Evolutionary conservation across 2,113 vertebrate species (phyloP).

Genomic region (Cyprinodon tularosa): DNA sequence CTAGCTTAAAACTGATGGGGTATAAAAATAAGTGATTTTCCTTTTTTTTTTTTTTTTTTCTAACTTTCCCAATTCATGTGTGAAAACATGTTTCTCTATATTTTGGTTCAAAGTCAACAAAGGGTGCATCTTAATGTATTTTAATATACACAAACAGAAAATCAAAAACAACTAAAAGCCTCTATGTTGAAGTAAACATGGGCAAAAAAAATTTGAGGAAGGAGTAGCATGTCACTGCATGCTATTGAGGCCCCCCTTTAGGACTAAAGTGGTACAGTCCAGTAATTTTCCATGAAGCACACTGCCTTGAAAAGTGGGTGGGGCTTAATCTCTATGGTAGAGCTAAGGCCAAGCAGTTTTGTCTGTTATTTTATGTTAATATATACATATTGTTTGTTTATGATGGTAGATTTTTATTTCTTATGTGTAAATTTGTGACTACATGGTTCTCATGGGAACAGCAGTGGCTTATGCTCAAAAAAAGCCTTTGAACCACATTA

Average conservation of each 20-base stretch:
- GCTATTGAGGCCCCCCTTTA: slow-evolving; percentile 20
- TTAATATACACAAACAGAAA: not conserved
- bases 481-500: not conserved
- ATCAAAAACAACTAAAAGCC: not conserved
- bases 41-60: not conserved
- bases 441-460: not conserved
- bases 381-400: not conserved
- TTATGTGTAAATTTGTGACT: not conserved
- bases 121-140: not conserved
- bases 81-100: not conserved
- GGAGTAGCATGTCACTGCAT: slow-evolving; percentile 33
- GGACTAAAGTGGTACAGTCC: slow-evolving; percentile 63
- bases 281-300: slow-evolving; percentile 74
- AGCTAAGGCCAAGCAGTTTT: slow-evolving; percentile 19
- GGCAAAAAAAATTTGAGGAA: slow-evolving; percentile 7
- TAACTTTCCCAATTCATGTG: too few species aligned
- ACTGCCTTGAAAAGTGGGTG: slow-evolving; percentile 62
- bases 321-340: slow-evolving; percentile 59
- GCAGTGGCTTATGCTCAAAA: not conserved
- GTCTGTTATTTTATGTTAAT: not conserved
- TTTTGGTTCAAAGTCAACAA: not conserved
- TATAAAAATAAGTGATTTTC: too few species aligned
- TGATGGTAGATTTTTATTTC: not conserved
- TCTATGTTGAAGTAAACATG: not conserved
- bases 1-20: not conserved